Evolutionary conservation across 2,888 invertebrate species (phyloP).

Genomic region (Pedicia rivosa): DNA sequence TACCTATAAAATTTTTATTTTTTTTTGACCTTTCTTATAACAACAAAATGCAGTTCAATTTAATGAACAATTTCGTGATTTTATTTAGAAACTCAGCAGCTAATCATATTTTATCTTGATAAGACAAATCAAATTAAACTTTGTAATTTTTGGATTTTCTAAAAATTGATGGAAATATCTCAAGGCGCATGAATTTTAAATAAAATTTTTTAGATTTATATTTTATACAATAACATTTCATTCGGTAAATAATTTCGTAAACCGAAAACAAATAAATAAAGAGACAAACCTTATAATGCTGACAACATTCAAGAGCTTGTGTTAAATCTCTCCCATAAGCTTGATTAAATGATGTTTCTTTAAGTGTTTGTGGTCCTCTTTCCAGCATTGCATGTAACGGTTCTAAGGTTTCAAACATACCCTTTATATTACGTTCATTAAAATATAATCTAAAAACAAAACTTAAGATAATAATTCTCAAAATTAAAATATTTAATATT

Average conservation of each 20-base stretch:
- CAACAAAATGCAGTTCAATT: too few species aligned
- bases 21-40: too few species aligned
- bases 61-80: too few species aligned
- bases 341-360: slow-evolving; percentile 93
- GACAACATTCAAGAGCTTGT: slow-evolving; percentile 94
- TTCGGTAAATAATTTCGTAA: background rate
- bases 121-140: too few species aligned
- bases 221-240: background rate
- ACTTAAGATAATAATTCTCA: too few species aligned
- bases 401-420: slow-evolving; percentile 92
- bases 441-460: slow-evolving; percentile 50
- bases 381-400: slow-evolving; percentile 91
- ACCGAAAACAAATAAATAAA: background rate
- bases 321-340: slow-evolving; percentile 88
- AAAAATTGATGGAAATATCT: background rate
- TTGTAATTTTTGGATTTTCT: too few species aligned
- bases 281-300: slow-evolving; percentile 67
- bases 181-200: too few species aligned
- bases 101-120: too few species aligned
- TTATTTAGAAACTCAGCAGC: too few species aligned
- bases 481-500: background rate
- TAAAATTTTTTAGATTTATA: too few species aligned
- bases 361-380: slow-evolving; percentile 84
- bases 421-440: slow-evolving; percentile 87
- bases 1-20: too few species aligned